These are phyloP conservation scores for Sitta europaea DNA, from an alignment of 2,113 vertebrate genomes.

Conservation along the genomic window DNA sequence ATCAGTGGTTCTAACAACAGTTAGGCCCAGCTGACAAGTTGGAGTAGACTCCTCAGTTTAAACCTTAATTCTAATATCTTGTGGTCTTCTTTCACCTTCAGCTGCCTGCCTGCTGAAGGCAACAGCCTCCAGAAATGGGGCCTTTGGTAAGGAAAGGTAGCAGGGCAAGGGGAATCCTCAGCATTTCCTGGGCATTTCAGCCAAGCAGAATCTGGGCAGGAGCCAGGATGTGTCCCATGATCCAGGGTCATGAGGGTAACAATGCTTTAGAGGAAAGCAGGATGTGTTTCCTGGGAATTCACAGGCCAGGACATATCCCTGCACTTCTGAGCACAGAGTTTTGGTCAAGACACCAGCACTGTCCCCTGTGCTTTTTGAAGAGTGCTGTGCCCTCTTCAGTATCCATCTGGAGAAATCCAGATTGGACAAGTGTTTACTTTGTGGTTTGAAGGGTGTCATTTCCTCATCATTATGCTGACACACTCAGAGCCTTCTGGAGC, in stretches of 20 bases:
- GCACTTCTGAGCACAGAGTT: not conserved
- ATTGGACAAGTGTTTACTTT: not conserved
- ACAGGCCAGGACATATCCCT: not conserved
- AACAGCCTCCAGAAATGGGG: not conserved
- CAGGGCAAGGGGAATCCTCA: not conserved
- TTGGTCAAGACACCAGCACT: not conserved
- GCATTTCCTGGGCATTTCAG: not conserved
- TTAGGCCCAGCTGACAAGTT: not conserved
- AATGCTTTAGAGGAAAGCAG: not conserved
- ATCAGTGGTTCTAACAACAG: not conserved
- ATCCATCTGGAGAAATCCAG: constrained; percentile 37
- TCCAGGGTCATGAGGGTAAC: not conserved
- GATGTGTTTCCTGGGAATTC: not conserved
- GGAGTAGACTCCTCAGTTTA: not conserved
- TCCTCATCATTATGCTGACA: not conserved
- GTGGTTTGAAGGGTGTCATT: not conserved
- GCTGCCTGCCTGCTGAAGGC: not conserved
- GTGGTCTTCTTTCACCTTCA: not conserved
- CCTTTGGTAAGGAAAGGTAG: not conserved
- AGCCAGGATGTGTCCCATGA: not conserved
- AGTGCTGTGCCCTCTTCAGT: not conserved
- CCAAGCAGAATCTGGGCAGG: not conserved
- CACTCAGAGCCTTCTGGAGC: not conserved
- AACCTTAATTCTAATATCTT: not conserved
- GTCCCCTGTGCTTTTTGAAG: constrained; percentile 23